phyloP scores from a whole-genome alignment of 2,888 invertebrate species.

The Tipula vernalis region DNA sequence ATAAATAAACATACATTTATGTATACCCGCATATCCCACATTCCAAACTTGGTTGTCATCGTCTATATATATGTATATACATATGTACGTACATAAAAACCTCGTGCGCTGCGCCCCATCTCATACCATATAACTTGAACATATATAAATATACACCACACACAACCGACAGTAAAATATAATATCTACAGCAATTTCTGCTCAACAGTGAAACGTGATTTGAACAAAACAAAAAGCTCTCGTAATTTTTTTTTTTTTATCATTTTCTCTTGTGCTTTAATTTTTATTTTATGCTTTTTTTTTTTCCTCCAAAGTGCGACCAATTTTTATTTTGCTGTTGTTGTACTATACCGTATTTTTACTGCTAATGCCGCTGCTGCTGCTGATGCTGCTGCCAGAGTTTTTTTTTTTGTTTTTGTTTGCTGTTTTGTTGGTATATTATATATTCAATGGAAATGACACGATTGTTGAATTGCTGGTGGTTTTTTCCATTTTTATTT shows the following conservation, averaged over 20 bases:
- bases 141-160: neutral
- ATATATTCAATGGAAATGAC: neutral
- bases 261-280: neutral
- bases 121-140: neutral
- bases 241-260: neutral
- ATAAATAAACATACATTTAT: neutral
- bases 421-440: neutral
- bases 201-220: neutral
- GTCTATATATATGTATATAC: neutral
- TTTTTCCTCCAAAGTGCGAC: neutral
- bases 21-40: neutral
- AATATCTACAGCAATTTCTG: neutral
- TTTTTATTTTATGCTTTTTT: neutral
- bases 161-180: neutral
- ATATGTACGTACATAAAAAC: neutral
- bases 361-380: neutral
- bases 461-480: slow-evolving; percentile 4
- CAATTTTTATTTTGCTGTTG: neutral
- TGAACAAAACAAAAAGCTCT: slow-evolving; percentile 4
- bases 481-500: neutral
- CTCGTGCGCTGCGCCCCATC: neutral
- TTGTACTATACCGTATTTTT: neutral
- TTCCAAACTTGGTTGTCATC: neutral
- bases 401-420: neutral
- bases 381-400: neutral